phyloP scores from a whole-genome alignment of 2,797 vertebrate species.

The Pyrrhura leucotis region DNA sequence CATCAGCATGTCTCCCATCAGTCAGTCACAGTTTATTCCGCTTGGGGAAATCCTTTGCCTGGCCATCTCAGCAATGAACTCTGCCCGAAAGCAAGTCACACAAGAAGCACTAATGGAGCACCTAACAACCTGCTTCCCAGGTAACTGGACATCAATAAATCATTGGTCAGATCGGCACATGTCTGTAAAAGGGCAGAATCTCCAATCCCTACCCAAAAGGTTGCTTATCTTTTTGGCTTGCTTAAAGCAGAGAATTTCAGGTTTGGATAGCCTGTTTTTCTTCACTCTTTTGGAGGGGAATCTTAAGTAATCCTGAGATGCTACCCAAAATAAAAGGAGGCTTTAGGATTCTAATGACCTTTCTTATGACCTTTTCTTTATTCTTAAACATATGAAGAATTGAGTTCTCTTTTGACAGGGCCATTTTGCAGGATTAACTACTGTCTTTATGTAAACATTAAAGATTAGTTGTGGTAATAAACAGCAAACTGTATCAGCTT shows the following conservation, averaged over 20 bases:
- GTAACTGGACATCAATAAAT: slow-evolving; percentile 75
- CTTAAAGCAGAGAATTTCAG: neutral
- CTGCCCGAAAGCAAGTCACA: slow-evolving; percentile 94
- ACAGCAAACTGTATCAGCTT: neutral
- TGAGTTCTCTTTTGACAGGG: neutral
- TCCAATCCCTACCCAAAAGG: neutral
- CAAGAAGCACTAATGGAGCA: slow-evolving; percentile 97
- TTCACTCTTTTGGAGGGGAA: neutral
- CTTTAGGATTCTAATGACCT: neutral
- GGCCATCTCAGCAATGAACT: slow-evolving; percentile 99
- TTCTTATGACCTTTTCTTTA: neutral
- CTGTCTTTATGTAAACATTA: neutral
- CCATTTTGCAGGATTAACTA: neutral
- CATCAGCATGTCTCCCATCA: slow-evolving; percentile 99
- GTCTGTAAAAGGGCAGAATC: neutral
- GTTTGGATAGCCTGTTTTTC: neutral
- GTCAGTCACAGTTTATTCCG: slow-evolving; percentile 98
- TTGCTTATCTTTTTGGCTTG: neutral
- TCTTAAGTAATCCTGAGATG: neutral
- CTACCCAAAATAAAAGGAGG: neutral
- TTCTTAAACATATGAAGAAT: neutral
- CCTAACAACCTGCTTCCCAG: slow-evolving; percentile 97
- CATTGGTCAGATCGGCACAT: neutral
- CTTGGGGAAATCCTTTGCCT: slow-evolving; percentile 97
- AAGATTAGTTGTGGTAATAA: neutral